Evolutionary conservation across 1,140 invertebrate genomes (phyloP).

Genomic region (Steinernema feltiae): DNA sequence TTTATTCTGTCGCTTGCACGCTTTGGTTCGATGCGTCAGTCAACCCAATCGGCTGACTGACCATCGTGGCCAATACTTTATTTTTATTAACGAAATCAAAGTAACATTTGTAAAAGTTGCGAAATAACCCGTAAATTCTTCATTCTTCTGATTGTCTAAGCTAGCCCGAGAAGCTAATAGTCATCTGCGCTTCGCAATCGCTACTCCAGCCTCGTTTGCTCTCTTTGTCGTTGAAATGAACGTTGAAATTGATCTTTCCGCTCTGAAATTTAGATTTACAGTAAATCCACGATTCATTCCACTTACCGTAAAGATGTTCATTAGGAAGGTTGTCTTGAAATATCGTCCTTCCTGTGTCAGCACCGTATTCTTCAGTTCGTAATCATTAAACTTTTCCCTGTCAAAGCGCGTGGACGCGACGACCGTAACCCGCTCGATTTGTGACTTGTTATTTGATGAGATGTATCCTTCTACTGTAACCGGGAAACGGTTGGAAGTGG

Average conservation of each 20-base stretch:
- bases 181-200: constrained; percentile 3
- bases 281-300: background rate
- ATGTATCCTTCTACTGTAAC: constrained; percentile 10
- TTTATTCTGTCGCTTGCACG: too few relatives aligned
- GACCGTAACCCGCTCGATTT: background rate
- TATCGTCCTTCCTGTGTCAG: background rate
- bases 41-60: too few relatives aligned
- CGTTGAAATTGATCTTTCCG: background rate
- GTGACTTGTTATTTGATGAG: background rate
- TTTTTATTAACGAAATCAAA: too few relatives aligned
- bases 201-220: background rate
- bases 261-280: background rate
- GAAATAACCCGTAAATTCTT: too few relatives aligned
- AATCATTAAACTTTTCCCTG: background rate
- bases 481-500: background rate
- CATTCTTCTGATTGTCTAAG: too few relatives aligned
- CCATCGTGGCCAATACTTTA: too few relatives aligned
- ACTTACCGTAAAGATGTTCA: background rate
- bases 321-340: background rate
- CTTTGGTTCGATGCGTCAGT: too few relatives aligned
- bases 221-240: background rate
- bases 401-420: background rate
- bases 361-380: background rate
- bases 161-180: background rate
- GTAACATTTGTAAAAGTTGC: too few relatives aligned